phyloP scores from a whole-genome alignment of 2,888 invertebrate genomes.

The Geotrupes spiniger region DNA sequence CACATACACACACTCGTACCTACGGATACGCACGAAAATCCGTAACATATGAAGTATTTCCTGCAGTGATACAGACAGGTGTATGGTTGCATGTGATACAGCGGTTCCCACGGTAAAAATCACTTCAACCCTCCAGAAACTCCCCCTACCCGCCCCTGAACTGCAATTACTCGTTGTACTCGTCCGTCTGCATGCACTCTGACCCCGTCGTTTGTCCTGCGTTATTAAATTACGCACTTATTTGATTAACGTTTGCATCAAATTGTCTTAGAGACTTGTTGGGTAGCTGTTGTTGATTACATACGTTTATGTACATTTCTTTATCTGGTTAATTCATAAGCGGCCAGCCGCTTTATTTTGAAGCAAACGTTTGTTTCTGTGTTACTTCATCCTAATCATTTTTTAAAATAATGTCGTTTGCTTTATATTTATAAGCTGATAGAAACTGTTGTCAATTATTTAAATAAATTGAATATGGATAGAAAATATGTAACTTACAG shows the following conservation, averaged over 20 bases:
- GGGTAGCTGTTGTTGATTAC: constrained; percentile 14
- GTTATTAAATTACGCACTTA: constrained; percentile 29
- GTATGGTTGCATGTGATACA: constrained; percentile 32
- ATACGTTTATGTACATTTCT: constrained; percentile 17
- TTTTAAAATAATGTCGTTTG: too few relatives aligned
- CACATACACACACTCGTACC: constrained; percentile 13
- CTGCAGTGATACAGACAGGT: constrained; percentile 34
- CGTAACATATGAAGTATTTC: constrained; percentile 24
- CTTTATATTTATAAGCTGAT: too few relatives aligned
- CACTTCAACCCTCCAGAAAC: constrained; percentile 37
- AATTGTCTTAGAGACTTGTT: constrained; percentile 20
- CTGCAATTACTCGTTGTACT: constrained; percentile 26
- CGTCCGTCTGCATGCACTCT: constrained; percentile 26
- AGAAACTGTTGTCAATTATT: too few relatives aligned
- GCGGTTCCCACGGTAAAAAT: constrained; percentile 43
- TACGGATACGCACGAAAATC: constrained; percentile 19
- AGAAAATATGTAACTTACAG: too few relatives aligned
- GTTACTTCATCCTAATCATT: too few relatives aligned
- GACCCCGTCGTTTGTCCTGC: constrained; percentile 23
- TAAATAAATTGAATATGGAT: too few relatives aligned
- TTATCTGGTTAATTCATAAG: constrained; percentile 12
- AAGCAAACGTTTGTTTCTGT: not conserved
- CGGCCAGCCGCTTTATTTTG: not conserved
- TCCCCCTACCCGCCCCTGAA: constrained; percentile 23
- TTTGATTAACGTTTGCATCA: constrained; percentile 26